A percentile compares a stretch with the other conserved stretches of the same genome.
phyloP scores from a whole-genome alignment of 2,113 vertebrate genomes.

The Carlito syrichta region DNA sequence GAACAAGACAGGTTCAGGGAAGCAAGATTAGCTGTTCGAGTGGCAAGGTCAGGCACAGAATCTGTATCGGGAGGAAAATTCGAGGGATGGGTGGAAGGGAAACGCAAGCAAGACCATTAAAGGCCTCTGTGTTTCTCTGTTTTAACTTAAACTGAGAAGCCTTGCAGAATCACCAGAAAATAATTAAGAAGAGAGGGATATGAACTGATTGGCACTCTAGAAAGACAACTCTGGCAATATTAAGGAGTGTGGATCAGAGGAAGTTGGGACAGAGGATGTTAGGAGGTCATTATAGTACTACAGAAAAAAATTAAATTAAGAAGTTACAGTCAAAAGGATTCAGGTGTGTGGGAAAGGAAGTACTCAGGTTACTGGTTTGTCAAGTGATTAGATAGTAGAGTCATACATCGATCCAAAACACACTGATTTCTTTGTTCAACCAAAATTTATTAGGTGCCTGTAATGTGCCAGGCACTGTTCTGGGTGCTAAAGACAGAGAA shows the following conservation, averaged over 20 bases:
- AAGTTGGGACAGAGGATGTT: neutral
- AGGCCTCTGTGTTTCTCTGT: neutral
- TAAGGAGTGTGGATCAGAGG: neutral
- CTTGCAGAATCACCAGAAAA: neutral
- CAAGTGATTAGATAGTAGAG: neutral
- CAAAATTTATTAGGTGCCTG: neutral
- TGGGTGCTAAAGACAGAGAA: neutral
- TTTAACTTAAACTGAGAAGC: conserved; percentile 3
- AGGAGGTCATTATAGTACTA: neutral
- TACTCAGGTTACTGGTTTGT: neutral
- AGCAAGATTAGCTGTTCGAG: neutral
- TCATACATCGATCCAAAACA: neutral
- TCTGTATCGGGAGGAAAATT: neutral
- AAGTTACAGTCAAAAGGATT: neutral
- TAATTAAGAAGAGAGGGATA: neutral
- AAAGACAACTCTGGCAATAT: neutral
- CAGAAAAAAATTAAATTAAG: neutral
- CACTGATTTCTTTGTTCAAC: neutral
- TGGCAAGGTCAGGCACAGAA: neutral
- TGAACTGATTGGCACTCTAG: neutral
- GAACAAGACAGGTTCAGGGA: neutral
- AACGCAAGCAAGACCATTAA: neutral
- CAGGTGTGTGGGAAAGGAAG: neutral
- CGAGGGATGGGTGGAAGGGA: neutral
- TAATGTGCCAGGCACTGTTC: neutral